phyloP scores from a whole-genome alignment of 2,888 invertebrate genomes.

The Salpingus planirostris region DNA sequence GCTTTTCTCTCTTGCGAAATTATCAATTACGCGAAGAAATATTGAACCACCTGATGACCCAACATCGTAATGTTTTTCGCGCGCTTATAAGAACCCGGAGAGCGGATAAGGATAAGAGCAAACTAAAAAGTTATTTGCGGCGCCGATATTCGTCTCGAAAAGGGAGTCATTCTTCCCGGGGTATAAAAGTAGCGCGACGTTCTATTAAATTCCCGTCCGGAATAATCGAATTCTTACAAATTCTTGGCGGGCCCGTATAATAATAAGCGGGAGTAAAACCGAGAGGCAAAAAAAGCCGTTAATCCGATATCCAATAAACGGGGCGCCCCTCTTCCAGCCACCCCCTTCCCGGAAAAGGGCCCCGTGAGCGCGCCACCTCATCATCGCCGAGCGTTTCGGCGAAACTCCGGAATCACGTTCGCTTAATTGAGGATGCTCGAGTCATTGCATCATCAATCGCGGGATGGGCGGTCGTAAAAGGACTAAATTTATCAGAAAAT shows the following conservation, averaged over 20 bases:
- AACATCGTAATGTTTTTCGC: no score
- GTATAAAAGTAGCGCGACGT: neutral
- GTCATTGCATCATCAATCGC: constrained; percentile 20
- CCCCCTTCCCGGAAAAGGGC: no score
- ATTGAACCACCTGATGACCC: no score
- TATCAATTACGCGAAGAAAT: no score
- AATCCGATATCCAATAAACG: constrained; percentile 21
- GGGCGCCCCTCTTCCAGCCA: constrained; percentile 5
- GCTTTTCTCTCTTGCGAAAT: no score
- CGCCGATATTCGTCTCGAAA: no score
- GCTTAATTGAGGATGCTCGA: constrained; percentile 23
- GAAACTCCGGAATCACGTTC: constrained; percentile 20
- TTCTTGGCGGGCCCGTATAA: constrained; percentile 6
- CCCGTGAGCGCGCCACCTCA: no score
- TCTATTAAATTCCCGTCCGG: neutral
- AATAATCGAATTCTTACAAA: constrained; percentile 16
- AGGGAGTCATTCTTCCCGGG: neutral
- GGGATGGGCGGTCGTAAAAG: constrained; percentile 15
- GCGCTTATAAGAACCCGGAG: neutral
- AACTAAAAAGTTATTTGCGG: no score
- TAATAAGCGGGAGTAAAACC: constrained; percentile 4
- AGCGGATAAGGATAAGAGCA: neutral
- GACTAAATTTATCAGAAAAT: constrained; percentile 22
- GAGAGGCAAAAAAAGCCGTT: constrained; percentile 17
- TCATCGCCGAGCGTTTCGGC: constrained; percentile 15